Base-by-base conservation (phyloP, 2,888 invertebrate species). In the Drosophila longiperda region DNA sequence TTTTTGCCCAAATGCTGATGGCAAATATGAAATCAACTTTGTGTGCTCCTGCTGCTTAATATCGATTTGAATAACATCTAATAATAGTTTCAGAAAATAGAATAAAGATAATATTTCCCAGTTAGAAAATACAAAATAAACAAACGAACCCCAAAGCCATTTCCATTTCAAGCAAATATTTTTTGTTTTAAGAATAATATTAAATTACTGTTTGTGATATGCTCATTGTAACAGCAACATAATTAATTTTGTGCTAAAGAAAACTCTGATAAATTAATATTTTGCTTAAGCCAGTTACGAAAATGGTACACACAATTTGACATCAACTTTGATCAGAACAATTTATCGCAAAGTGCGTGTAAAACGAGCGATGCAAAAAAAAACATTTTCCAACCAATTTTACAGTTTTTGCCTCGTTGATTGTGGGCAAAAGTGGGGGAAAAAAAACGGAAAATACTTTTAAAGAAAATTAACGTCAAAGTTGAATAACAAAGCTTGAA, bases 401-500 rank as follows among this genome's bases (percentile, higher is more conserved):
- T 55, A 67, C 53, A 57, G 54, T 68, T 71, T 74, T 70, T 80
- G 67, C 79, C 64, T 67, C 67, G 40, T 71, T 78, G 63, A 63
- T 54, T 68, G 71, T 45, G 52, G 4, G 20, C n/a, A 17, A 52
- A 59, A 66, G 38, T 34, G 50, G 49, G 26, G 26, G 26, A 38
- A 65, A 49, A 60, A 59, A 50, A 67, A 60, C 29, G 20, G 29
- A 36, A 66, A 38, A 68, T 62, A 74, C 60, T 87, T 85, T 82
- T 38, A 54, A 84, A 76, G 80, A 78, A 86, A 87, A 87, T 89
- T 87, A 87, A 82, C 84, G 87, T 87, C 87, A 85, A 77, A 87
- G 85, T 87, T 85, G 85, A 82, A 80, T 80, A 86, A 79, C 76
- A 85, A 83, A 77, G 80, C 75, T 72, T 73, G 80, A 89, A 84